A percentile compares a stretch with the other conserved stretches of the same genome.
Evolutionary conservation across 2,888 invertebrate species (phyloP).

Genomic region (Caenorhabditis virilis): DNA sequence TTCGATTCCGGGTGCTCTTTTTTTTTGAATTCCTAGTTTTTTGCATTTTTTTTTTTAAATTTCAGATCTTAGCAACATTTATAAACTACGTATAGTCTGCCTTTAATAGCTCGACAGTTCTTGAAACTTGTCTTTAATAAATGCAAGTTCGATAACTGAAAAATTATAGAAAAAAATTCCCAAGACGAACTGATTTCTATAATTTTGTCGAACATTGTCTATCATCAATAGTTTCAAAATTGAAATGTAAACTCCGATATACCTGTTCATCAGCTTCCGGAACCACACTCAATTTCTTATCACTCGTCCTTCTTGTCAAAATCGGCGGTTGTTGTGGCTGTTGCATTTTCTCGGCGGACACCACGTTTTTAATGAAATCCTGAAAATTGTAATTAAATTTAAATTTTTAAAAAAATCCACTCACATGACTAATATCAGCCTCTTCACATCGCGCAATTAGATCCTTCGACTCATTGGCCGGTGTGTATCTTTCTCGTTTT

Average conservation of each 20-base stretch:
- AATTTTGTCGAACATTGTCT: too few relatives aligned
- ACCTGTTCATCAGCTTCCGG: conserved; percentile 66
- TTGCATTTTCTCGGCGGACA: conserved; percentile 27
- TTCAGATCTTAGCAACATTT: too few relatives aligned
- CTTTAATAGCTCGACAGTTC: too few relatives aligned
- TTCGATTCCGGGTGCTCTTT: too few relatives aligned
- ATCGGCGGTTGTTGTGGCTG: conserved; percentile 21
- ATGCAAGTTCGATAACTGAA: too few relatives aligned
- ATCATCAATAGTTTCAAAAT: conserved; percentile 1
- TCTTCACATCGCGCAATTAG: conserved; percentile 50
- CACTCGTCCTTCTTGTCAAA: conserved; percentile 38
- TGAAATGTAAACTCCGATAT: background rate
- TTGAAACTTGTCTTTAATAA: too few relatives aligned
- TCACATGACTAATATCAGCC: conserved; percentile 37
- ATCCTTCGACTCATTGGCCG: conserved; percentile 56
- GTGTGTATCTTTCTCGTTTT: conserved; percentile 43
- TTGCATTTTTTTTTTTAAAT: too few relatives aligned
- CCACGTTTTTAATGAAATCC: conserved; percentile 38
- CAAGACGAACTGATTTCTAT: too few relatives aligned
- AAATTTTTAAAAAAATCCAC: conserved; percentile 1
- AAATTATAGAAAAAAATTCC: too few relatives aligned
- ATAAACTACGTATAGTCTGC: too few relatives aligned
- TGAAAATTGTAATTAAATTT: conserved; percentile 4
- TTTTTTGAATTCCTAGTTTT: too few relatives aligned
- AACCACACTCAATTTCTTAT: conserved; percentile 65